Base-by-base conservation (phyloP, 2,797 vertebrate genomes). In the Okamejei kenojei region DNA sequence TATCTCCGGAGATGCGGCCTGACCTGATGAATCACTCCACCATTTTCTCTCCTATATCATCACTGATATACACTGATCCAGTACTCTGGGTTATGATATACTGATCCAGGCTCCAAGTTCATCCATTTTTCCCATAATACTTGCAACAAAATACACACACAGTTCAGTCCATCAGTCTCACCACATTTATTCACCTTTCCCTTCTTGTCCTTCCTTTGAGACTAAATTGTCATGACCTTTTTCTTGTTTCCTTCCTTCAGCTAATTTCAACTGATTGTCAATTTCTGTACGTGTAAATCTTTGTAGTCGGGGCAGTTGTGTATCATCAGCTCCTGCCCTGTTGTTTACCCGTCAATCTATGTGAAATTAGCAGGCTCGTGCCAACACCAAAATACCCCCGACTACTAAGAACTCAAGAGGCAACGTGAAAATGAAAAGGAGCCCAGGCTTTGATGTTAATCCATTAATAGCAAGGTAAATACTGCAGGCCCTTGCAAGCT, bases 371-470 rank as follows among this genome's bases (percentile, higher is more conserved):
- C 61, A 21, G 82, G 94, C 93, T 0, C 0, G 38, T 93, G 93
- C 94, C 95, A 95, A 93, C 21, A 93, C 32, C 94, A 94, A 94
- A 95, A 94, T 0, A 95, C 94, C 94, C 94, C 94, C 94, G 93
- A 73, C 23, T 90, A 94, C 94, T 88, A 94, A 94, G 94, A 95
- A 94, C 94, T 95, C 94, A 95, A 95, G 94, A 94, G 93, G 94
- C 77, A 0, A 93, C 94, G 94, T 93, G 94, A 94, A 94, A 93
- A 94, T 93, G 65, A 35, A 65, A 71, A 21, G 68, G 32, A 93
- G 93, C 90, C 54, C 54, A 1, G 63, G 93, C n/a, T 90, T 93
- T 95, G 95, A 95, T 94, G 93, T 95, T 95, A 94, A 94, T 84
- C 73, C 81, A 79, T 93, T 93, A 88, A 93, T 58, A 61, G 74